phyloP scores from a whole-genome alignment of 2,797 vertebrate genomes.

The Aldrovandia affinis region DNA sequence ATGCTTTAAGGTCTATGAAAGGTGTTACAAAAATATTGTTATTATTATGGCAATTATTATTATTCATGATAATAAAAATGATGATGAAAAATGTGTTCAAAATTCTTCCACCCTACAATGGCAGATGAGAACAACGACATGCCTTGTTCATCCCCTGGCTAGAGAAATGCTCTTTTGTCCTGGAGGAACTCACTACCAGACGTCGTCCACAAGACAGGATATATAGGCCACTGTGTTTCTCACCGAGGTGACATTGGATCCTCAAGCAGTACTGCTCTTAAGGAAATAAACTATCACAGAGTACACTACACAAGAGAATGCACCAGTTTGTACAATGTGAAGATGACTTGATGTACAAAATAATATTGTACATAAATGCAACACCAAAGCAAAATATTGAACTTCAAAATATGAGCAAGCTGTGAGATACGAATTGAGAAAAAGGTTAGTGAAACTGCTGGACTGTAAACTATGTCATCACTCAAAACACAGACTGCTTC shows the following conservation, averaged over 20 bases:
- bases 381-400: neutral
- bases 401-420: neutral
- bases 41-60: too few relatives aligned
- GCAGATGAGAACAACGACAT: too few relatives aligned
- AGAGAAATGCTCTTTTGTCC: neutral
- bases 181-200: neutral
- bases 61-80: too few relatives aligned
- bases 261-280: neutral
- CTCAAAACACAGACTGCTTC: neutral
- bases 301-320: too few relatives aligned
- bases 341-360: too few relatives aligned
- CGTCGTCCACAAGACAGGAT: neutral
- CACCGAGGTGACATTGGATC: neutral
- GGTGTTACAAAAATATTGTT: too few relatives aligned
- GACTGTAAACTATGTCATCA: neutral
- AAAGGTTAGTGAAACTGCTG: neutral
- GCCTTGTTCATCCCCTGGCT: neutral
- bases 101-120: too few relatives aligned
- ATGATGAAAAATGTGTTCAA: too few relatives aligned
- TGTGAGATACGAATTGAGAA: neutral
- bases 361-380: neutral
- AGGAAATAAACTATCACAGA: too few relatives aligned
- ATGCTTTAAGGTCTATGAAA: too few relatives aligned
- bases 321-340: too few relatives aligned
- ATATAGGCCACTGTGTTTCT: neutral